These are phyloP conservation scores for Aelia acuminata DNA, from an alignment of 2,888 invertebrate genomes.

Conservation along the genomic window DNA sequence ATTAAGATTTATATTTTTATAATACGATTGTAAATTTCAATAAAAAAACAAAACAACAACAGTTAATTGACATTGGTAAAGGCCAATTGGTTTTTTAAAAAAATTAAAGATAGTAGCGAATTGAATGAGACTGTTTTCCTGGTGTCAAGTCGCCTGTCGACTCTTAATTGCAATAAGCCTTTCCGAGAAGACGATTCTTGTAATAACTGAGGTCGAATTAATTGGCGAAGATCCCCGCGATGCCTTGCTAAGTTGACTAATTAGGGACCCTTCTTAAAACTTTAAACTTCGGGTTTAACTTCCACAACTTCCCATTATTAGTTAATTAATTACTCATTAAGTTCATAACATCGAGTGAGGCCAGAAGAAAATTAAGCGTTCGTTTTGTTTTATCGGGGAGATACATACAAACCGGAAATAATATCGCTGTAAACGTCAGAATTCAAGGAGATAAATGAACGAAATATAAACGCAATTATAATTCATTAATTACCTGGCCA, in stretches of 20 bases:
- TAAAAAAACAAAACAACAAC: too few species aligned
- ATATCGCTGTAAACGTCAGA: neutral
- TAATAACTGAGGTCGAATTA: slow-evolving; percentile 22
- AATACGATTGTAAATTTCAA: too few species aligned
- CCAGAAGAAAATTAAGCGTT: neutral
- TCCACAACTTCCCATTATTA: neutral
- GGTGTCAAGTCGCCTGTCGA: neutral
- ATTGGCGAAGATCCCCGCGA: neutral
- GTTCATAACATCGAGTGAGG: neutral
- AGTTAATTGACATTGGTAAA: too few species aligned
- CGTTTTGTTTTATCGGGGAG: neutral
- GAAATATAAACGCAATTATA: neutral
- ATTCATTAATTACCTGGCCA: neutral
- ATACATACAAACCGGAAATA: neutral
- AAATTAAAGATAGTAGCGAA: too few species aligned
- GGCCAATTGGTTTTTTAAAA: too few species aligned
- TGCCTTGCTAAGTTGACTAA: neutral
- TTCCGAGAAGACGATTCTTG: neutral
- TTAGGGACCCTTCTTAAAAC: neutral
- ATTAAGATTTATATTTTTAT: too few species aligned
- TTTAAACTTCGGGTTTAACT: neutral
- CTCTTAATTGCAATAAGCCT: neutral
- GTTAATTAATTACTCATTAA: neutral
- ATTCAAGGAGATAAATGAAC: neutral
- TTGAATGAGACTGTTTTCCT: too few species aligned